Evolutionary conservation across 2,888 invertebrate species (phyloP).

Genomic region (Venusia cambrica): DNA sequence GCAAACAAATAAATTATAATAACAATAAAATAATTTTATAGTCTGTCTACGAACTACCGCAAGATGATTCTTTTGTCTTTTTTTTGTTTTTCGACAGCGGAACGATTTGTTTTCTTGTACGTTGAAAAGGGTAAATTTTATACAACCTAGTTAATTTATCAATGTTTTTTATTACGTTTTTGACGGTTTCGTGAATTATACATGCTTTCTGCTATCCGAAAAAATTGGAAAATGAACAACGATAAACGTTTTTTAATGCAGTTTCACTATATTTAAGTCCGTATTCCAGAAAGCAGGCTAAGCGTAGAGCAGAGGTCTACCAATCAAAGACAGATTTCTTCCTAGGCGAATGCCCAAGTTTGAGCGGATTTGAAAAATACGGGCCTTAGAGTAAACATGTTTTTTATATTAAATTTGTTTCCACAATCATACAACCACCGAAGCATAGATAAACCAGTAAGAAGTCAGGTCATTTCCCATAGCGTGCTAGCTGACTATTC

Average conservation of each 20-base stretch:
- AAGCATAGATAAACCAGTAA: constrained; percentile 4
- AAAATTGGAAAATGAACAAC: too few relatives aligned
- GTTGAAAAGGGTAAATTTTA: constrained; percentile 31
- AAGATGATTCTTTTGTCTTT: constrained; percentile 29
- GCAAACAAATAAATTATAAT: constrained; percentile 65
- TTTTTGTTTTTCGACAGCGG: constrained; percentile 29
- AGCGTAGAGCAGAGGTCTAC: too few relatives aligned
- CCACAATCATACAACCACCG: constrained; percentile 1
- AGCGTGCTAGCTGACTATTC: constrained; percentile 38
- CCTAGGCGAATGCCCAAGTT: too few relatives aligned
- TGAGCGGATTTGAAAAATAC: too few relatives aligned
- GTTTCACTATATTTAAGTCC: too few relatives aligned
- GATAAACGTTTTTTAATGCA: too few relatives aligned
- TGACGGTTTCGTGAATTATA: too few relatives aligned
- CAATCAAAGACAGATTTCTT: too few relatives aligned
- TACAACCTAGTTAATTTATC: background rate
- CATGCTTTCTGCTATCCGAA: too few relatives aligned
- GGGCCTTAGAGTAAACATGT: too few relatives aligned
- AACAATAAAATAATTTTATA: constrained; percentile 58
- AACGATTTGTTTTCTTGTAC: constrained; percentile 41
- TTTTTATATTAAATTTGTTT: too few relatives aligned
- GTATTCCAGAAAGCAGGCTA: too few relatives aligned
- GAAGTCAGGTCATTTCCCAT: constrained; percentile 25
- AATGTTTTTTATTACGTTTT: background rate
- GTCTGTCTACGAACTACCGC: constrained; percentile 42